A percentile compares a stretch with the other conserved stretches of the same genome.
These are phyloP conservation scores for Chaetorhynchus papuensis DNA, from an alignment of 2,113 vertebrate species.

Conservation along the genomic window DNA sequence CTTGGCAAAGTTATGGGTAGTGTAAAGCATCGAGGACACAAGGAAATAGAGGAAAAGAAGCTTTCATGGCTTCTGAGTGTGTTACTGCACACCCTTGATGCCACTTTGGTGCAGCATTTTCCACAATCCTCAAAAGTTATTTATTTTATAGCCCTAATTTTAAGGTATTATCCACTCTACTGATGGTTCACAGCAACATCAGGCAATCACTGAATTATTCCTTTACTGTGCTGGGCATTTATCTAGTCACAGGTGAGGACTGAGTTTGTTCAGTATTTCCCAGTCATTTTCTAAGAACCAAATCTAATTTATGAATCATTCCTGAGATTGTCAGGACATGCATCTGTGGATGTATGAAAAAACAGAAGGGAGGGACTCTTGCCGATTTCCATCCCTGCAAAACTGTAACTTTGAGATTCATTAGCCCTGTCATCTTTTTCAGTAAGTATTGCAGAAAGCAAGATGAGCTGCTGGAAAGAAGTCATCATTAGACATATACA, in stretches of 20 bases:
- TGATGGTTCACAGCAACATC: background rate
- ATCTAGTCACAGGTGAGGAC: background rate
- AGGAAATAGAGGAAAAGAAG: background rate
- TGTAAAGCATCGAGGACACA: background rate
- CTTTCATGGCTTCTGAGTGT: background rate
- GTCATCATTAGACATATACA: background rate
- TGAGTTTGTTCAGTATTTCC: background rate
- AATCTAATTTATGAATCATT: background rate
- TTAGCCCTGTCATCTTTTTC: background rate
- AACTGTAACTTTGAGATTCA: background rate
- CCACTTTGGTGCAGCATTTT: background rate
- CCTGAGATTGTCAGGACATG: background rate
- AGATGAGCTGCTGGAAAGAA: background rate
- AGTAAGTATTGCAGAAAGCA: background rate
- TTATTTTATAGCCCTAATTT: background rate
- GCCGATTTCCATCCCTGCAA: background rate
- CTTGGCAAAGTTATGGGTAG: background rate
- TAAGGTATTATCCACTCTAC: background rate
- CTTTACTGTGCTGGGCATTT: background rate
- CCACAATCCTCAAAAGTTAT: background rate
- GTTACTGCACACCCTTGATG: background rate
- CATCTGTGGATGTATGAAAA: background rate
- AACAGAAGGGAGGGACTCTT: background rate
- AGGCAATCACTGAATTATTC: background rate
- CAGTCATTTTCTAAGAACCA: background rate